Evolutionary conservation across 2,888 invertebrate species (phyloP).

Genomic region (Polymixis lichenea): DNA sequence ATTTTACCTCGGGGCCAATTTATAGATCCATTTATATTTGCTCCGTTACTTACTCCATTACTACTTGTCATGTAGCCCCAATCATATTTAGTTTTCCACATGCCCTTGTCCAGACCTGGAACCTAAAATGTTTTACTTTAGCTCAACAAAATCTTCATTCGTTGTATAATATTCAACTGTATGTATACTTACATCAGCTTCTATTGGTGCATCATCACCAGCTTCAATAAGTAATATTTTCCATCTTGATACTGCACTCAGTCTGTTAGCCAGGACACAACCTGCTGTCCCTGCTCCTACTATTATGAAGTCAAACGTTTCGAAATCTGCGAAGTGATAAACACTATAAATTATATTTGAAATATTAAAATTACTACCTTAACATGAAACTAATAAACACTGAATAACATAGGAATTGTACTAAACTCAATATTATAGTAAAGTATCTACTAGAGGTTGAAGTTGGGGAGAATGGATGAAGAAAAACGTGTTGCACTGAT

Average conservation of each 20-base stretch:
- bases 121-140: constrained; percentile 64
- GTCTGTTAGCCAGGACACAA: constrained; percentile 72
- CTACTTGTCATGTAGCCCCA: constrained; percentile 96
- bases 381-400: background rate
- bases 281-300: constrained; percentile 75
- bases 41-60: constrained; percentile 92
- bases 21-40: constrained; percentile 82
- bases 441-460: too few relatives aligned
- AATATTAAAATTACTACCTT: background rate
- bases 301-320: constrained; percentile 73
- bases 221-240: constrained; percentile 88
- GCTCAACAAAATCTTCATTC: too few relatives aligned
- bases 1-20: constrained; percentile 92
- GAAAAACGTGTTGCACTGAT: background rate
- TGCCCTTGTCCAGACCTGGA: constrained; percentile 63
- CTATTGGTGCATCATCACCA: constrained; percentile 74
- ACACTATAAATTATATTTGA: background rate
- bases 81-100: constrained; percentile 89
- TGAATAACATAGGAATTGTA: background rate
- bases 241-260: constrained; percentile 71
- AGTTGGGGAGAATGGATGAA: too few relatives aligned
- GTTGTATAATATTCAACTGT: too few relatives aligned
- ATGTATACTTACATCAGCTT: constrained; percentile 39
- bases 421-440: too few relatives aligned
- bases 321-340: constrained; percentile 59